Base-by-base conservation (phyloP, 2,888 invertebrate species). In the Ypsolopha scabrella region DNA sequence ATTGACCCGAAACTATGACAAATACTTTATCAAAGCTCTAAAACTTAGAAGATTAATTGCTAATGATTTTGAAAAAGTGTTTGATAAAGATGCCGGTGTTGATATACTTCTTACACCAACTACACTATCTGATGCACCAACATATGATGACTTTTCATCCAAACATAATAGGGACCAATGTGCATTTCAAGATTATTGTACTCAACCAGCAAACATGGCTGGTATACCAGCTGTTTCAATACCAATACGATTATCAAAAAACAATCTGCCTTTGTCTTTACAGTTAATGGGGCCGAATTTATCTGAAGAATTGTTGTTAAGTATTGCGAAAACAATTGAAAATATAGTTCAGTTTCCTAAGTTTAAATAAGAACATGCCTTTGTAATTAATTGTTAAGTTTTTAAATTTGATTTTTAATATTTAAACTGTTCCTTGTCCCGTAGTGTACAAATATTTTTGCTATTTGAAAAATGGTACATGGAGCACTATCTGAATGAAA, bases 141-240 rank as follows among this genome's bases (percentile, higher is more conserved):
- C 86, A 0, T 93, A 92, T 69, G 89, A 87, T n/a, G 93, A 95
- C 56, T 98, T 96, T 75, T 78, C 89, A 0, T 78, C 87, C 0
- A 89, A 90, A 57, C 93, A 95, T 61, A 96, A 96, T 68, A 88
- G 96, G 51, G 94, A 95, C 64, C 94, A 97, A 65, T 94, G 95
- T 72, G 93, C 94, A 0, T 87, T 93, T 44, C 95, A 96, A 69
- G 99, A 99, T 82, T 96, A 92, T 70, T 99, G 96, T 68, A 99
- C 99, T 0, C 97, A 97, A 67, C 94, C 99, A 0, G 95, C 95
- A 0, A 99, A 99, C 72, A 94, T 99, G 94, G 97, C 98, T 39
- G 99, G 99, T 1, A 87, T 97, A 52, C 98, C 98, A 8, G 98
- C 98, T 0, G 72, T 98, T 14, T 93, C 93, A 3, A 78, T 98